phyloP scores from a whole-genome alignment of 2,113 vertebrate genomes.

The Holacanthus passer region DNA sequence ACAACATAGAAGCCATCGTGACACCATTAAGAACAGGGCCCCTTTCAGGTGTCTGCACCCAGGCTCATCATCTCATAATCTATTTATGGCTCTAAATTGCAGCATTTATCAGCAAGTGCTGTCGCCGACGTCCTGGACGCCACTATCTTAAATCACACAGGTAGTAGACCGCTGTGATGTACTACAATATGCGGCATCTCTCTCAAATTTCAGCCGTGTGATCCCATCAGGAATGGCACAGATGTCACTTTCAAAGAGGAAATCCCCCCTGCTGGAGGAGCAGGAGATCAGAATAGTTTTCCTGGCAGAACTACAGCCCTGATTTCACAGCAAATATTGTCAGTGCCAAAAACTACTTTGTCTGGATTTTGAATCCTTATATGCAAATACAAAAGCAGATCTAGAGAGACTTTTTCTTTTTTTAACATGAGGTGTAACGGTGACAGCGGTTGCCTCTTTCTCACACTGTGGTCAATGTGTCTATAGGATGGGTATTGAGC shows the following conservation, averaged over 20 bases:
- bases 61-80: slow-evolving; percentile 43
- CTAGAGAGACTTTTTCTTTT: background rate
- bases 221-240: slow-evolving; percentile 48
- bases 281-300: slow-evolving; percentile 21
- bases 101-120: slow-evolving; percentile 30
- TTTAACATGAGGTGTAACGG: background rate
- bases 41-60: background rate
- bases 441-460: slow-evolving; percentile 12
- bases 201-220: slow-evolving; percentile 41
- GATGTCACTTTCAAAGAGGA: slow-evolving; percentile 52
- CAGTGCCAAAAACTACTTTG: slow-evolving; percentile 22
- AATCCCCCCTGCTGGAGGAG: slow-evolving; percentile 43
- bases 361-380: background rate
- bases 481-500: slow-evolving; percentile 1
- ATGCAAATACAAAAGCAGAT: slow-evolving; percentile 7
- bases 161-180: slow-evolving; percentile 23
- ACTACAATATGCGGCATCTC: slow-evolving; percentile 42
- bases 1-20: background rate
- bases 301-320: slow-evolving; percentile 18
- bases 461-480: slow-evolving; percentile 8
- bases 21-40: background rate
- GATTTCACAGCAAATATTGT: slow-evolving; percentile 14
- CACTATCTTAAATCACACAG: slow-evolving; percentile 45
- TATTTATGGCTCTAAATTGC: slow-evolving; percentile 20
- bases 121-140: slow-evolving; percentile 9